A percentile compares a stretch with the other conserved stretches of the same genome.
Conservation (phyloP, 2,888 invertebrate species). For the Monoplex corrugatus region DNA sequence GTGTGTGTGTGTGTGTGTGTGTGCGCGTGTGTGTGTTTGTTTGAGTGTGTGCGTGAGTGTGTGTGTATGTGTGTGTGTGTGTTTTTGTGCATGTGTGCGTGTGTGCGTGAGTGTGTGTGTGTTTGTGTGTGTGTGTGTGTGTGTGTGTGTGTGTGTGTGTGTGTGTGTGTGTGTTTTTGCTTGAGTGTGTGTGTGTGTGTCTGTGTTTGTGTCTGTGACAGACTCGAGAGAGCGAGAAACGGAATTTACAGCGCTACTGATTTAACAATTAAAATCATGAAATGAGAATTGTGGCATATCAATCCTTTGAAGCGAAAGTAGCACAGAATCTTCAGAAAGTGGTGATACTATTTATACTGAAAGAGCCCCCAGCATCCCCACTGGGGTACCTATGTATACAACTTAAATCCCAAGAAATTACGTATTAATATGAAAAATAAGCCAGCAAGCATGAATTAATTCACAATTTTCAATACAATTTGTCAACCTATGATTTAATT, state of each 20-base stretch:
- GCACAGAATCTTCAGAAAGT: too few species aligned
- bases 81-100: background rate
- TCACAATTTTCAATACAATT: too few species aligned
- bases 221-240: too few species aligned
- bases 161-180: background rate
- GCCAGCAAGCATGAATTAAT: background rate
- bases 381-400: too few species aligned
- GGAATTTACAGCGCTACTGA: too few species aligned
- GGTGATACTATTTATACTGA: too few species aligned
- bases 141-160: background rate
- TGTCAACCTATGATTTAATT: too few species aligned
- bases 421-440: too few species aligned
- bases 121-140: background rate
- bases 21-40: background rate
- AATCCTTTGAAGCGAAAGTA: background rate
- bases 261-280: too few species aligned
- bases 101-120: background rate
- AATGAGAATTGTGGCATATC: background rate
- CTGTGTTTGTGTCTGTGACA: background rate
- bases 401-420: conserved; percentile 14
- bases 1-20: background rate
- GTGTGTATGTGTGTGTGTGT: background rate
- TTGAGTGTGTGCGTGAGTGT: background rate
- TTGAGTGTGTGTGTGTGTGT: background rate
- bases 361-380: too few species aligned